Base-by-base conservation (phyloP, 2,888 invertebrate species). In the Lissonota sp. region DNA sequence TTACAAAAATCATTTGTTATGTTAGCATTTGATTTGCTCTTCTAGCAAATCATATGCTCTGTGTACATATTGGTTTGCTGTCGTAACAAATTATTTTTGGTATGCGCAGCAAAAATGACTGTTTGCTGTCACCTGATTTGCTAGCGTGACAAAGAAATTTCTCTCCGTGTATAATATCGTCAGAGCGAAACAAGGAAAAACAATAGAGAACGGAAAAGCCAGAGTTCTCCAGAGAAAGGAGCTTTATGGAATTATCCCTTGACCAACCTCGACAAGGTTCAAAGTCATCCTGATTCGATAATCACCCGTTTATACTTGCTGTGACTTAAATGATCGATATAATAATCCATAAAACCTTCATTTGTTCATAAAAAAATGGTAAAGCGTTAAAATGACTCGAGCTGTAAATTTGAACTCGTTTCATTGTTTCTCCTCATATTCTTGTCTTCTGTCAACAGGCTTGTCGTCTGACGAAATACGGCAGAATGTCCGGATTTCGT, bases 221-320 rank as follows among this genome's bases (percentile, higher is more conserved):
- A 60, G n/a, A 39, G 60, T 40, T 16, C 39, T n/a, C n/a, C n/a
- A n/a, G n/a, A n/a, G 63, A 62, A 72, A 75, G 60, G 72, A 57
- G 64, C 73, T 77, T 16, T 69, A 77, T 80, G 53, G 69, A 66
- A 69, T 77, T 80, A 53, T 77, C 58, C 60, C 69, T 76, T 80
- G 76, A 80, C 62, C 72, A 73, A 77, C 63, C 64, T 16, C 49
- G 12, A 26, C 40, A n/a, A 37, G 42, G 60, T 51, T 49, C 76
- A 51, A 26, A 72, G 64, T 72, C 49, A 67, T 49, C 64, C 67
- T 71, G 80, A 80, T 80, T 80, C 72, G 67, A 80, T 80, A 46
- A 69, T 26, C 37, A 49, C 26, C 46, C 60, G 53, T 39, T 57
- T n/a, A 51, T 26, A 42, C 26, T 7, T 44, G 12, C 72, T 71